These are phyloP conservation scores for Drosophila antonietae DNA, from an alignment of 2,888 invertebrate genomes.

Conservation along the genomic window DNA sequence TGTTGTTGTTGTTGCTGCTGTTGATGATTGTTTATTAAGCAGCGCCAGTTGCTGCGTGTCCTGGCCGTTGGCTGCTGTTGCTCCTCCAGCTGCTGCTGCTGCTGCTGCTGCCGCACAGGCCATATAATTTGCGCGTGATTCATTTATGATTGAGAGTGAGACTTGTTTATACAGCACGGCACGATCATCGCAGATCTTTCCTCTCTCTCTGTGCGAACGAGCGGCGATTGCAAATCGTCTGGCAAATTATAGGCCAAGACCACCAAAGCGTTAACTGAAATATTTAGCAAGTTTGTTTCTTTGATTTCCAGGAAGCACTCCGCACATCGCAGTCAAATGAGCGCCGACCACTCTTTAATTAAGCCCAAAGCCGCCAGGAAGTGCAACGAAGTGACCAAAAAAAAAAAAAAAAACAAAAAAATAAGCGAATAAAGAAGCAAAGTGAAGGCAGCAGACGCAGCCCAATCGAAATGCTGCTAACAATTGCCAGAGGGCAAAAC, in stretches of 20 bases:
- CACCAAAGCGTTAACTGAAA: slow-evolving; percentile 81
- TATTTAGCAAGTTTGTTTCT: slow-evolving; percentile 82
- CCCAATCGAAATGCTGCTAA: slow-evolving; percentile 24
- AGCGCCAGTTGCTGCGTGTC: slow-evolving; percentile 68
- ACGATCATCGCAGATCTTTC: slow-evolving; percentile 40
- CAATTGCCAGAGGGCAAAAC: slow-evolving; percentile 50
- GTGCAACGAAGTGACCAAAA: slow-evolving; percentile 55
- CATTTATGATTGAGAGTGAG: slow-evolving; percentile 76
- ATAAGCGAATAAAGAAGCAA: slow-evolving; percentile 1
- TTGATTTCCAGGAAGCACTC: slow-evolving; percentile 78
- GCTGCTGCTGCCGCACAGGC: slow-evolving; percentile 36
- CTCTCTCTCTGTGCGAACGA: slow-evolving; percentile 20
- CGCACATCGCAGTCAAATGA: slow-evolving; percentile 64
- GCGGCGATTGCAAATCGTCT: slow-evolving; percentile 62
- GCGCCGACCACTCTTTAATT: slow-evolving; percentile 71
- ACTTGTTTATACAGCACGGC: slow-evolving; percentile 12
- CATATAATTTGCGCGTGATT: slow-evolving; percentile 80
- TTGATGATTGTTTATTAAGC: slow-evolving; percentile 81
- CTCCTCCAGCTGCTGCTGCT: slow-evolving; percentile 5
- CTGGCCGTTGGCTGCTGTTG: slow-evolving; percentile 32
- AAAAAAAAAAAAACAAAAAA: no score
- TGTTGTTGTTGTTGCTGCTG: slow-evolving; percentile 34
- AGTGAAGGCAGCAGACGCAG: not conserved
- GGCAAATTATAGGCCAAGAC: slow-evolving; percentile 81
- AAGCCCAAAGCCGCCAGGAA: slow-evolving; percentile 65